These are phyloP conservation scores for Neodiprion fabricii DNA, from an alignment of 1,140 invertebrate genomes.

Conservation along the genomic window DNA sequence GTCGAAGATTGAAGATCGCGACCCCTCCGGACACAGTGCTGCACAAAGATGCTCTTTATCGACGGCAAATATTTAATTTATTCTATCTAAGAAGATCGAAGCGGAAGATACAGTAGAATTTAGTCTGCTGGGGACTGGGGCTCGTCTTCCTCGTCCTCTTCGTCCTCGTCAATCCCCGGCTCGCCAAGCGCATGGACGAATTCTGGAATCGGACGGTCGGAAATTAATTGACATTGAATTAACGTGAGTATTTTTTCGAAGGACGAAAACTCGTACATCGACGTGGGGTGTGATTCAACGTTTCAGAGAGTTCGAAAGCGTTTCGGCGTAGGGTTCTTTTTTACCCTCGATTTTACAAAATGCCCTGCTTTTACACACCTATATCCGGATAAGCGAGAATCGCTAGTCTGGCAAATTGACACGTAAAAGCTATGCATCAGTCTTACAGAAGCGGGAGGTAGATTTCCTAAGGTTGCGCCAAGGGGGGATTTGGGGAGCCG, in stretches of 20 bases:
- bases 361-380: no score
- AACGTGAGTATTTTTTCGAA: constrained; percentile 8
- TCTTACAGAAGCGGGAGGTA: constrained; percentile 1
- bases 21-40: neutral
- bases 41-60: neutral
- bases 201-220: constrained; percentile 65
- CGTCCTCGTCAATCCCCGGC: constrained; percentile 76
- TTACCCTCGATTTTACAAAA: no score
- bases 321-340: no score
- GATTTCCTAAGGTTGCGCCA: neutral
- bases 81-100: constrained; percentile 5
- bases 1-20: neutral
- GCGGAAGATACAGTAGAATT: neutral
- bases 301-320: neutral
- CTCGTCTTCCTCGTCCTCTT: constrained; percentile 80
- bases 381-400: no score
- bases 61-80: constrained; percentile 4
- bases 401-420: neutral
- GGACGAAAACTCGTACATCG: neutral
- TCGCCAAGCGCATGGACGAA: constrained; percentile 85
- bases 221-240: neutral
- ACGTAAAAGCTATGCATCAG: neutral
- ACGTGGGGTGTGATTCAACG: neutral
- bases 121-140: constrained; percentile 51
- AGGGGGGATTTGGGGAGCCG: neutral